Base-by-base conservation (phyloP, 2,888 invertebrate species). In the Pristionchus arcanus region DNA sequence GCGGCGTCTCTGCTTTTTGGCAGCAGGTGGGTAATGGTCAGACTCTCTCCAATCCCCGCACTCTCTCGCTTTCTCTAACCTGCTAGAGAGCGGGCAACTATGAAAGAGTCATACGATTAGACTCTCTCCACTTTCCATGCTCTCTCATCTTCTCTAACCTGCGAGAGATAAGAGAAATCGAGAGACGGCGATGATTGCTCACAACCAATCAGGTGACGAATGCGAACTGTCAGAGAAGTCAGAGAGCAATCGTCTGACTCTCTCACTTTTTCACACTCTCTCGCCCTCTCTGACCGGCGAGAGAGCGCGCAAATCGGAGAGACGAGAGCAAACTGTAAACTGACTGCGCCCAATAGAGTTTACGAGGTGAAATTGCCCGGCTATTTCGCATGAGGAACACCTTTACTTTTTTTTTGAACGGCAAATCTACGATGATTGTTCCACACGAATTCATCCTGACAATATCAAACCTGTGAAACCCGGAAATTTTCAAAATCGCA, bases 301-400 rank as follows among this genome's bases (percentile, higher is more conserved):
- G 63, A n/a, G 63, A n/a, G 63, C 21, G 21, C 19, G 25, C 5
- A 0, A n/a, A 63, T 63, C 21, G 9, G 63, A 63, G 63, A 63
- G 63, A 63, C 21, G 68, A 71, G 31, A 31, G 68, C 68, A 71
- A 71, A 71, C 37, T 74, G 74, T 63, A 63, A 63, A 63, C 63
- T 21, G 63, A 9, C 15, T 34, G 74, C 15, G 16, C 74, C 42
- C 37, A 31, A 16, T 74, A 34, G 21, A 74, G 74, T 74, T 74
- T 74, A 74, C 74, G 74, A 37, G 0, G 63, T n/a, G 74, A 74
- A 74, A 74, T 74, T 34, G 63, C 25, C n/a, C 11, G 63, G 63
- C 63, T 1, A n/a, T 63, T 63, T 63, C 63, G 63, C 21, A 63
- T n/a, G 25, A 11, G 7, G 63, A 63, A 63, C n/a, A 21, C 7